Conservation (phyloP, 2,888 invertebrate species). For the Phyllotreta striolata region DNA sequence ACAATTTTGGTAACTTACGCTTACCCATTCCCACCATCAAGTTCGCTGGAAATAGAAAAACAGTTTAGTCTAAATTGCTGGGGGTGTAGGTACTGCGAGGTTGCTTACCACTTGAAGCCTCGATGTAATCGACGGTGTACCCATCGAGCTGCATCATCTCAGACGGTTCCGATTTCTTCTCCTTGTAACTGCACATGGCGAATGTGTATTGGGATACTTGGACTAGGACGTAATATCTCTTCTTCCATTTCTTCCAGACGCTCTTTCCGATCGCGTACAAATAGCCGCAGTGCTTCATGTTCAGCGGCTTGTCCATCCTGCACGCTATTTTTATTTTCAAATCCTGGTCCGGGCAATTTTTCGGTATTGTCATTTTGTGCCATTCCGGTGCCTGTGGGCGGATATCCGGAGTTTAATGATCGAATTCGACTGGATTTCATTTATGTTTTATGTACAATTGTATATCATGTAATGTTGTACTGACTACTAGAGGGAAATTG, state of each 20-base stretch:
- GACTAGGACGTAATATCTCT: slow-evolving; percentile 96
- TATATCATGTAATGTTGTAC: neutral
- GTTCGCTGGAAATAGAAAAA: slow-evolving; percentile 71
- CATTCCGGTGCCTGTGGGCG: slow-evolving; percentile 85
- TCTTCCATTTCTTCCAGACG: slow-evolving; percentile 99
- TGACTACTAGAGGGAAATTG: no score
- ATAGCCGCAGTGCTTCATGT: slow-evolving; percentile 98
- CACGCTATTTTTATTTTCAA: slow-evolving; percentile 97
- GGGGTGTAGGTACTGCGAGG: neutral
- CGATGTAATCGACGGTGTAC: slow-evolving; percentile 99
- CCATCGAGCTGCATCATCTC: slow-evolving; percentile 99
- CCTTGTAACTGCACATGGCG: slow-evolving; percentile 99
- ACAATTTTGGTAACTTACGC: slow-evolving; percentile 59
- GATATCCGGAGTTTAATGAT: slow-evolving; percentile 32
- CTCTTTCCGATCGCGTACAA: slow-evolving; percentile 93
- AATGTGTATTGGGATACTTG: slow-evolving; percentile 99
- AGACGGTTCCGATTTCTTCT: slow-evolving; percentile 98
- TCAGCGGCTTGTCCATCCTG: slow-evolving; percentile 97
- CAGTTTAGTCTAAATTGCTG: slow-evolving; percentile 21
- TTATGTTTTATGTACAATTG: slow-evolving; percentile 6
- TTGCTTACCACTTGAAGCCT: slow-evolving; percentile 85
- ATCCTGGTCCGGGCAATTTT: slow-evolving; percentile 95
- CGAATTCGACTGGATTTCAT: neutral
- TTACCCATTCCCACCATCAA: slow-evolving; percentile 92
- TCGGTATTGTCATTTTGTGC: slow-evolving; percentile 97